phyloP scores from a whole-genome alignment of 2,113 vertebrate genomes.

The Gymnogyps californianus region DNA sequence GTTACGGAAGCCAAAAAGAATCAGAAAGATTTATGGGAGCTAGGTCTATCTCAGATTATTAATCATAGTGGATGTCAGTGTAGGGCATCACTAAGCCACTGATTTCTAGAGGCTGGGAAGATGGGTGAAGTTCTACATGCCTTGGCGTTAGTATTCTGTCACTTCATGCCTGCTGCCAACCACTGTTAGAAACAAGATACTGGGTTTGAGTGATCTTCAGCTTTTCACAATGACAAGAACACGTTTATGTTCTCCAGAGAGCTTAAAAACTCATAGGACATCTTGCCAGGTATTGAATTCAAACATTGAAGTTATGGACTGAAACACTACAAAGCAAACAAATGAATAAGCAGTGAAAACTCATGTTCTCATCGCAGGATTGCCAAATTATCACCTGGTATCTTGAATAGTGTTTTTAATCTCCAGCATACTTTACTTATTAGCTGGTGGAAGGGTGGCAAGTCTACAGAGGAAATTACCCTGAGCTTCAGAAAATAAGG shows the following conservation, averaged over 20 bases:
- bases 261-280: background rate
- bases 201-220: background rate
- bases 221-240: background rate
- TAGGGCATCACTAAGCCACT: background rate
- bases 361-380: background rate
- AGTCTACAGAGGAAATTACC: conserved; percentile 10
- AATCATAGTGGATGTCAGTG: background rate
- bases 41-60: background rate
- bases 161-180: background rate
- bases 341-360: conserved; percentile 18
- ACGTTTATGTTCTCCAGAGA: background rate
- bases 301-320: background rate
- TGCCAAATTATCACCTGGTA: conserved; percentile 48
- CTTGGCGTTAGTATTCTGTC: background rate
- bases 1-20: background rate
- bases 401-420: conserved; percentile 31
- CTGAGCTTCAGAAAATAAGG: conserved; percentile 51
- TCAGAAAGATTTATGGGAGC: background rate
- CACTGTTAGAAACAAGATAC: background rate
- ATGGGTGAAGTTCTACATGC: background rate
- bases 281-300: background rate
- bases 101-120: background rate
- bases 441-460: background rate
- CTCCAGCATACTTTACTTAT: conserved; percentile 15
- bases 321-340: background rate